These are phyloP conservation scores for Anoplius nigerrimus DNA, from an alignment of 2,888 invertebrate genomes.

Conservation along the genomic window DNA sequence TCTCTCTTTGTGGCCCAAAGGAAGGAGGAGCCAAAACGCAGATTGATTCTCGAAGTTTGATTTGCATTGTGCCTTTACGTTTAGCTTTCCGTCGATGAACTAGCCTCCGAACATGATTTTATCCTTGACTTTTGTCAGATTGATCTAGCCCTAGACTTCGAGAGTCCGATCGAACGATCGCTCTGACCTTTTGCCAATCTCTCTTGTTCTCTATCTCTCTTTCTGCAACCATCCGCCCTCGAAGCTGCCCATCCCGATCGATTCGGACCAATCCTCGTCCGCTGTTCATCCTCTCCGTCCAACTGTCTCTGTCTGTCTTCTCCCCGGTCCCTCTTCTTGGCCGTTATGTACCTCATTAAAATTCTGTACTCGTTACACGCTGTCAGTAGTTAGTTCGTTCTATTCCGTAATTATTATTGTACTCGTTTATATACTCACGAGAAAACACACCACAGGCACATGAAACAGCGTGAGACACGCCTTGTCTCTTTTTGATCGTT, in stretches of 20 bases:
- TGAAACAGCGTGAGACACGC: not conserved
- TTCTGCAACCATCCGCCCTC: conserved; percentile 10
- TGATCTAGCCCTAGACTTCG: conserved; percentile 22
- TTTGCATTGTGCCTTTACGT: too few relatives aligned
- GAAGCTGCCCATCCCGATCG: not conserved
- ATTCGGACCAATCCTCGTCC: conserved; percentile 18
- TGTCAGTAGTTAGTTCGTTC: conserved; percentile 61
- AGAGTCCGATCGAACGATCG: conserved; percentile 38
- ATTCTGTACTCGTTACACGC: conserved; percentile 53
- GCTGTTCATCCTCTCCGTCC: conserved; percentile 1
- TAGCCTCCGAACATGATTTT: not conserved
- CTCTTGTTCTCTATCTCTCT: conserved; percentile 29
- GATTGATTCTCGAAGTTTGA: conserved; percentile 37
- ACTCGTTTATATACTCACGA: conserved; percentile 27
- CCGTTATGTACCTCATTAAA: conserved; percentile 46
- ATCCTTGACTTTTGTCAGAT: not conserved
- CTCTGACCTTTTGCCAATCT: conserved; percentile 46
- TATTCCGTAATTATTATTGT: conserved; percentile 47
- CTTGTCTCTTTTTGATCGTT: not conserved
- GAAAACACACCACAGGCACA: not conserved
- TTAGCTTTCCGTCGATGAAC: conserved; percentile 6
- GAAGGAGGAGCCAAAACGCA: conserved; percentile 40
- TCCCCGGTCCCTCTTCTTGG: not conserved
- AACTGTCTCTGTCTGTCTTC: conserved; percentile 17
- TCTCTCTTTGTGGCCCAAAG: conserved; percentile 43